Evolutionary conservation across 1,140 invertebrate genomes (phyloP).

Genomic region (Propsilocerus akamusi): DNA sequence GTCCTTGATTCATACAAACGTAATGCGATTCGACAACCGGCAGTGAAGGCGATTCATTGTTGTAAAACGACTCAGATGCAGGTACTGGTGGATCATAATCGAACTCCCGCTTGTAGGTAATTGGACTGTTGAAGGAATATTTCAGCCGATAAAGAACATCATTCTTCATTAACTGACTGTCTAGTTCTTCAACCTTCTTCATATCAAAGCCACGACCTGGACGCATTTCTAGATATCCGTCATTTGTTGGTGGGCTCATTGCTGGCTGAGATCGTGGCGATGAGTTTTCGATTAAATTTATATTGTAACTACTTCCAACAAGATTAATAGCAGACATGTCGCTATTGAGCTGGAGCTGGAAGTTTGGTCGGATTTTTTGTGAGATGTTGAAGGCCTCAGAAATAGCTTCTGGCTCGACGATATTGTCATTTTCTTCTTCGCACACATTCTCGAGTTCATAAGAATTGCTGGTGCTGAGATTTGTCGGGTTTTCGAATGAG

Average conservation of each 20-base stretch:
- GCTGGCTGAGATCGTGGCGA: too few species aligned
- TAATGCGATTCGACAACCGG: background rate
- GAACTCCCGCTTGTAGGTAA: background rate
- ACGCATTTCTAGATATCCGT: too few species aligned
- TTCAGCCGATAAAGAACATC: background rate
- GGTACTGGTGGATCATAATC: background rate
- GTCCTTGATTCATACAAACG: background rate
- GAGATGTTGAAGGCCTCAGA: slow-evolving; percentile 14
- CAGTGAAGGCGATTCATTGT: too few species aligned
- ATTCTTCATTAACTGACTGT: background rate
- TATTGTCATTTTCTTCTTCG: slow-evolving; percentile 11
- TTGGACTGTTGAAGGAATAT: background rate
- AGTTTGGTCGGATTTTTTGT: slow-evolving; percentile 17
- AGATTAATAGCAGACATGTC: slow-evolving; percentile 21
- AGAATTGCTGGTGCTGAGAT: background rate
- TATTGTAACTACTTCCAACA: slow-evolving; percentile 18
- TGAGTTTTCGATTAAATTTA: too few species aligned
- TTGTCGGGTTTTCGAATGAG: background rate
- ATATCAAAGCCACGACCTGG: too few species aligned
- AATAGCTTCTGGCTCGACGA: slow-evolving; percentile 10
- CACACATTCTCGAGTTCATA: background rate
- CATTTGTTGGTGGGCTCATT: too few species aligned
- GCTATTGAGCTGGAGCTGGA: slow-evolving; percentile 16
- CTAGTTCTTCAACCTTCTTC: background rate
- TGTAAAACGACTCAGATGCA: background rate